Base-by-base conservation (phyloP, 2,113 vertebrate genomes). In the Prionailurus bengalensis region DNA sequence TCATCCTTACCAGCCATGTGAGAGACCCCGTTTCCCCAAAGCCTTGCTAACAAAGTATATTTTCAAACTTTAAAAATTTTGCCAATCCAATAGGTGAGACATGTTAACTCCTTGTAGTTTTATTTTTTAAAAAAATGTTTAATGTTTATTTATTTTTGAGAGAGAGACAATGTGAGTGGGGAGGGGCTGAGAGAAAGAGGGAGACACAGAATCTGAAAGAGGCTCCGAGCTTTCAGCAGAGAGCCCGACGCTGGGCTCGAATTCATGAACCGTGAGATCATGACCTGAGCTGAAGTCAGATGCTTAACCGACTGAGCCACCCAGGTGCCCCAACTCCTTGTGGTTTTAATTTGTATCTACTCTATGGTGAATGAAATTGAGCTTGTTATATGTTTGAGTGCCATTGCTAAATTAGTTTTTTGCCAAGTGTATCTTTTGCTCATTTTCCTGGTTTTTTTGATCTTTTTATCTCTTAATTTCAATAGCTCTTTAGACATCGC, bases 61-160 rank as follows among this genome's bases (percentile, higher is more conserved):
- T 88, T 76, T 94, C 53, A 71, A 88, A 71, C 39, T 48, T 79
- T 36, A n/a, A 21, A 65, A 80, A 36, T 80, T 80, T 94, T 80
- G 21, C 29, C 21, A 88, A 45, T 79, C 29, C 29, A 55, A 21
- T 45, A 87, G 12, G 29, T 79, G 36, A 58, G 21, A 68, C 42
- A 94, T 79, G 36, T 42, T 66, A 45, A 68, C 58, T 45, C 63
- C 17, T 2, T 66, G 9, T 29, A 58, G 36, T 79, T 94, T 80
- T 79, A 48, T 11, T 83, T 73, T 45, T 45, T 1, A 8, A 45
- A 45, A 45, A 45, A 45, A 1, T 42, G 1, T 45, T 45, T 42
- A 45, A 45, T 45, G 45, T 45, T 45, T 45, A 45, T 45, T 45
- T 7, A 45, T 45, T 45, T 45, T 45, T 45, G 42, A 45, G 7